Percentiles rank a stretch among this genome's conserved stretches.
Evolutionary conservation across 2,888 invertebrate genomes (phyloP).

Genomic region (Xestia c-nigrum): DNA sequence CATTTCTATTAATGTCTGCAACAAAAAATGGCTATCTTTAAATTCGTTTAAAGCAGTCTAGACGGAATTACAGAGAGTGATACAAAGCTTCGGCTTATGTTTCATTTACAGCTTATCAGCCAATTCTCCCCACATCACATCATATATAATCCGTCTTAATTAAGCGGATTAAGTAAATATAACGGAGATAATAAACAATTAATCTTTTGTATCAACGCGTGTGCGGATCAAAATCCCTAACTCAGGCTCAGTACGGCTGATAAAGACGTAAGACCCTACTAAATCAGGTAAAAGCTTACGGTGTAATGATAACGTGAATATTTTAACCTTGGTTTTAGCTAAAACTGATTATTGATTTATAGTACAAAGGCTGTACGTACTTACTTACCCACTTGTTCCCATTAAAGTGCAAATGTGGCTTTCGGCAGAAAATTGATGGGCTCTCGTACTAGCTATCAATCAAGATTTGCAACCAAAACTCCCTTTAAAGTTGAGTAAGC

Average conservation of each 20-base stretch:
- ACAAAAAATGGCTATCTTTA: not conserved
- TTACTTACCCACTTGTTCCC: slow-evolving; percentile 68
- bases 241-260: slow-evolving; percentile 38
- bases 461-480: slow-evolving; percentile 84
- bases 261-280: slow-evolving; percentile 58
- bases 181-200: slow-evolving; percentile 62
- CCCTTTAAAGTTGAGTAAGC: slow-evolving; percentile 79
- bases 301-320: slow-evolving; percentile 56
- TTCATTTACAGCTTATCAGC: slow-evolving; percentile 58
- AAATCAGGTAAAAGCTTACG: slow-evolving; percentile 51
- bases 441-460: slow-evolving; percentile 84
- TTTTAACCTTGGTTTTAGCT: slow-evolving; percentile 46
- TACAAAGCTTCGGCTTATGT: slow-evolving; percentile 44
- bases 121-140: slow-evolving; percentile 42
- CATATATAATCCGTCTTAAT: slow-evolving; percentile 61
- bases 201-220: slow-evolving; percentile 60
- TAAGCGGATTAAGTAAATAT: slow-evolving; percentile 64
- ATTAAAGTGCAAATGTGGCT: slow-evolving; percentile 83
- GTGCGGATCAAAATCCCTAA: slow-evolving; percentile 51
- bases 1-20: slow-evolving; percentile 6
- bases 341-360: slow-evolving; percentile 55
- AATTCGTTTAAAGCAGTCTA: slow-evolving; percentile 27
- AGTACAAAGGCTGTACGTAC: slow-evolving; percentile 59
- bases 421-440: slow-evolving; percentile 82
- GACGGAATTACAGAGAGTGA: slow-evolving; percentile 33